These are phyloP conservation scores for Stenodema calcarata DNA, from an alignment of 2,888 invertebrate species.

Conservation along the genomic window DNA sequence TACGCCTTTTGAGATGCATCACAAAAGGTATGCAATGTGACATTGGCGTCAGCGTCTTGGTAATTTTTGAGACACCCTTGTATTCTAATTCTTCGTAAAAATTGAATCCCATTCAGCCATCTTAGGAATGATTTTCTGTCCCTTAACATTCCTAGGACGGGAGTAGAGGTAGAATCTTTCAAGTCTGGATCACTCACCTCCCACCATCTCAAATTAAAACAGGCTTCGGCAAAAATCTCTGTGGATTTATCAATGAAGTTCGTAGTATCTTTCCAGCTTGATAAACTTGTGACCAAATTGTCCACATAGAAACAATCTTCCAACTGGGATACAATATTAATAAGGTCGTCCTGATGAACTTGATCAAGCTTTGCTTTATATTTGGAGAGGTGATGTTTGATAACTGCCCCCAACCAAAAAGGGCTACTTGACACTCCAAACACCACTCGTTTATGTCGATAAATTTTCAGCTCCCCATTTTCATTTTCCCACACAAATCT, in stretches of 20 bases:
- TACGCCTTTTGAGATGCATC: no score
- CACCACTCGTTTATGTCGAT: conserved; percentile 35
- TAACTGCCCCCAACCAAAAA: conserved; percentile 31
- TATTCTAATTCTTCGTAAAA: no score
- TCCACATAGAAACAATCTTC: conserved; percentile 24
- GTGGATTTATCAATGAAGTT: neutral
- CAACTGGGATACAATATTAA: neutral
- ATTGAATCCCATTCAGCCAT: no score
- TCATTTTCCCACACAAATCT: conserved; percentile 40
- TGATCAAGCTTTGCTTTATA: neutral
- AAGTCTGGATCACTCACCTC: neutral
- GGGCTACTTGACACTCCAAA: conserved; percentile 42
- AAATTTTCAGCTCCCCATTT: neutral
- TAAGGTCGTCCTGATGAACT: neutral
- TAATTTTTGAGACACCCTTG: no score
- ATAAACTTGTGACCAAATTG: neutral
- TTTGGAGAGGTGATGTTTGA: neutral
- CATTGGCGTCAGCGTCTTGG: no score
- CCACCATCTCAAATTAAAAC: neutral
- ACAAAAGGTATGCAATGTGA: no score
- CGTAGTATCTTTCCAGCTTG: neutral
- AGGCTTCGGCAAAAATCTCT: neutral
- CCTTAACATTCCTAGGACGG: no score
- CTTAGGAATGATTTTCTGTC: no score
- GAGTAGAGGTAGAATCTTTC: no score